phyloP scores from a whole-genome alignment of 2,797 vertebrate species.

The Tachyglossus aculeatus region DNA sequence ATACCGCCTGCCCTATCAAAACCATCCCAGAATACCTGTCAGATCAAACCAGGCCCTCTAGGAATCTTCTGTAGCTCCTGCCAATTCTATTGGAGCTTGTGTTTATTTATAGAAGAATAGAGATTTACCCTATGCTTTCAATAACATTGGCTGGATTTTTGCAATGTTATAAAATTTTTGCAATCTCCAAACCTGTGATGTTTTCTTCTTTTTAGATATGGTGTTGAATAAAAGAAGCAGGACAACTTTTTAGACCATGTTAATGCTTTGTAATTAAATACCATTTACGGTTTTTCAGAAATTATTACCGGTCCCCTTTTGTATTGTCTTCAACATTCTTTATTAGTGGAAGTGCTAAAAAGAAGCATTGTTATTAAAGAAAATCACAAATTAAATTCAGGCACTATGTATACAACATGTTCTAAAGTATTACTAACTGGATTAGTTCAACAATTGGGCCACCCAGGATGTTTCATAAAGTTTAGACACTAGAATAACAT shows the following conservation, averaged over 20 bases:
- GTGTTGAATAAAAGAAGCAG: not conserved
- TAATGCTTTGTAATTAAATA: constrained; percentile 16
- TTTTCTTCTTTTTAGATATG: not conserved
- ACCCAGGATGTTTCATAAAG: constrained; percentile 73
- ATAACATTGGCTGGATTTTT: constrained; percentile 28
- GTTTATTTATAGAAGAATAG: constrained; percentile 4
- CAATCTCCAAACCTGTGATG: not conserved
- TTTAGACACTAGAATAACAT: constrained; percentile 75
- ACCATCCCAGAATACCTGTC: constrained; percentile 8
- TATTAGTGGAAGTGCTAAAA: constrained; percentile 37
- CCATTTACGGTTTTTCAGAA: constrained; percentile 22
- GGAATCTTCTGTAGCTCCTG: not conserved
- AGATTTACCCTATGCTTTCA: not conserved
- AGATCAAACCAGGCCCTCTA: not conserved
- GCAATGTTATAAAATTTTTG: too few relatives aligned
- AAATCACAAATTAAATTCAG: constrained; percentile 63
- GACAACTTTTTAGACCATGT: not conserved
- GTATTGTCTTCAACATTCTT: constrained; percentile 6
- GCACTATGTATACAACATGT: constrained; percentile 27
- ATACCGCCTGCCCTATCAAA: too few relatives aligned
- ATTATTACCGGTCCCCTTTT: constrained; percentile 26
- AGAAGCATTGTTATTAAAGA: constrained; percentile 56
- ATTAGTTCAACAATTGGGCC: constrained; percentile 68
- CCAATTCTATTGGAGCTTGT: not conserved
- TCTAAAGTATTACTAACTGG: constrained; percentile 50